Evolutionary conservation across 2,888 invertebrate genomes (phyloP).

Genomic region (Lasioglossum vierecki): DNA sequence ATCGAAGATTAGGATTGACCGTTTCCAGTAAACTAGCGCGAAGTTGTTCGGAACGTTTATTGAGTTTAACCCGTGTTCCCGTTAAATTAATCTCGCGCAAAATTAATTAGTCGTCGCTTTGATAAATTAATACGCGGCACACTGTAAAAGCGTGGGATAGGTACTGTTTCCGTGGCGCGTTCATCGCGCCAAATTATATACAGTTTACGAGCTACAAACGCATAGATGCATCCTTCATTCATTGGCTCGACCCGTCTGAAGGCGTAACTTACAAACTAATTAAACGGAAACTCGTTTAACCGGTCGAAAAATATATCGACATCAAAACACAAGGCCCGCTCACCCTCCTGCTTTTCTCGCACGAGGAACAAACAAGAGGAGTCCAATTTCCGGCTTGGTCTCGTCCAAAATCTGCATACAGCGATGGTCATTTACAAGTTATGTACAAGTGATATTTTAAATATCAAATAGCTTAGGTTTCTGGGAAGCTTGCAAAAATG

Average conservation of each 20-base stretch:
- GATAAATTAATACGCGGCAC: slow-evolving; percentile 43
- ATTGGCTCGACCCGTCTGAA: not conserved
- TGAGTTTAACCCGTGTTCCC: slow-evolving; percentile 21
- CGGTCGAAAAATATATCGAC: not conserved
- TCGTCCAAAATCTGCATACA: not conserved
- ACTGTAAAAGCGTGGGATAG: slow-evolving; percentile 33
- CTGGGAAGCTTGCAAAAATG: too few relatives aligned
- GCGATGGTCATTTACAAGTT: not conserved
- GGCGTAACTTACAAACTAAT: slow-evolving; percentile 24
- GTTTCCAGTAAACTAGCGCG: not conserved
- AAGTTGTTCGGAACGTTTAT: slow-evolving; percentile 19
- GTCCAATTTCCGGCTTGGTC: not conserved
- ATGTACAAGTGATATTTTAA: too few relatives aligned
- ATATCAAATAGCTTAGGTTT: too few relatives aligned
- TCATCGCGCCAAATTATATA: slow-evolving; percentile 32
- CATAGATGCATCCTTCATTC: slow-evolving; percentile 13
- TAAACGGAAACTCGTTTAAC: slow-evolving; percentile 5
- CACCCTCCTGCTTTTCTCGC: not conserved
- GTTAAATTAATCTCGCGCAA: slow-evolving; percentile 44
- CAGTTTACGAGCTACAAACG: slow-evolving; percentile 32
- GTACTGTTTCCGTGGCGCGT: slow-evolving; percentile 26
- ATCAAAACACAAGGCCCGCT: not conserved
- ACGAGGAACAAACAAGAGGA: not conserved
- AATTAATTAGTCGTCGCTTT: slow-evolving; percentile 51
- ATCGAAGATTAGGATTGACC: not conserved